Percentiles rank a stretch among this genome's conserved stretches.
These are phyloP conservation scores for Magallana ariakensis DNA, from an alignment of 1,140 invertebrate genomes.

Conservation along the genomic window DNA sequence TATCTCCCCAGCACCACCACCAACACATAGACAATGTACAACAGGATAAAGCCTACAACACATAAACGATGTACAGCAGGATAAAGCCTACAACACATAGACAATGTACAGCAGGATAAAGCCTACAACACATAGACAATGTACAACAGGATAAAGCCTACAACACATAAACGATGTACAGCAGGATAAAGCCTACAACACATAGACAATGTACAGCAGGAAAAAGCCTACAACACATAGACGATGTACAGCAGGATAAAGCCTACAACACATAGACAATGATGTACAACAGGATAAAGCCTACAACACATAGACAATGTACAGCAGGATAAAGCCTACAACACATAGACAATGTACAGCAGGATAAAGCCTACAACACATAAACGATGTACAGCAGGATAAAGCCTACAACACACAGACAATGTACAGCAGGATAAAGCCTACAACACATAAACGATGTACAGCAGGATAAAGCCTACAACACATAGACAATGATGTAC, in stretches of 20 bases:
- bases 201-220: too few species aligned
- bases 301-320: conserved; percentile 83
- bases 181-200: conserved; percentile 81
- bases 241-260: conserved; percentile 83
- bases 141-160: too few species aligned
- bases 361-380: too few species aligned
- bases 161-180: conserved; percentile 84
- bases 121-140: too few species aligned
- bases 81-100: too few species aligned
- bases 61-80: too few species aligned
- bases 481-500: too few species aligned
- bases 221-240: conserved; percentile 84
- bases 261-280: conserved; percentile 77
- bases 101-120: too few species aligned
- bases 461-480: conserved; percentile 83
- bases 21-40: conserved; percentile 84
- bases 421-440: too few species aligned
- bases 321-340: conserved; percentile 83
- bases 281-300: too few species aligned
- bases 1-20: conserved; percentile 82
- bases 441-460: conserved; percentile 83
- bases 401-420: conserved; percentile 80
- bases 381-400: conserved; percentile 84
- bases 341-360: too few species aligned
- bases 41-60: conserved; percentile 81